phyloP scores from a whole-genome alignment of 2,113 vertebrate species.

The Papio anubis region DNA sequence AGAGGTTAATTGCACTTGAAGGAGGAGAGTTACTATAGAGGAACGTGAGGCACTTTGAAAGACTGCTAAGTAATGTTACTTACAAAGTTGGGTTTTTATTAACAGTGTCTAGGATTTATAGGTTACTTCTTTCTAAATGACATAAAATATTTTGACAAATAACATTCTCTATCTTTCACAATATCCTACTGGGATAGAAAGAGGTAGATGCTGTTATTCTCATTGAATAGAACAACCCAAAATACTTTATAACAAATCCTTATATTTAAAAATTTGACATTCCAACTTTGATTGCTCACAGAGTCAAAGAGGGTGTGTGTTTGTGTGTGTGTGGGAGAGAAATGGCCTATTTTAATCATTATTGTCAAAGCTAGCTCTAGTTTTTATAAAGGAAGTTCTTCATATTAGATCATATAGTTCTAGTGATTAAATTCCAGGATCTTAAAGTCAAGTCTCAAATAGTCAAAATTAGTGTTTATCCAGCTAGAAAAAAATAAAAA shows the following conservation, averaged over 20 bases:
- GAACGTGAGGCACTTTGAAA: neutral
- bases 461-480: neutral
- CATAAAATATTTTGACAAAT: slow-evolving; percentile 11
- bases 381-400: slow-evolving; percentile 30
- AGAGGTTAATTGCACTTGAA: no score
- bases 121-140: neutral
- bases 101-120: neutral
- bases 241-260: neutral
- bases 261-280: slow-evolving; percentile 11
- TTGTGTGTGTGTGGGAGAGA: neutral
- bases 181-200: neutral
- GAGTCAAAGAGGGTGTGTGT: neutral
- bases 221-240: neutral
- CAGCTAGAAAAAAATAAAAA: neutral
- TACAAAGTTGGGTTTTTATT: neutral
- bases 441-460: neutral
- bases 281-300: neutral
- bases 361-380: neutral
- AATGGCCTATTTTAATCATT: neutral
- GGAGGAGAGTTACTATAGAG: neutral
- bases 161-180: neutral
- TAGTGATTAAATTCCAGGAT: neutral
- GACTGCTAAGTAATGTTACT: neutral
- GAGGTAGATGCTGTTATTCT: neutral
- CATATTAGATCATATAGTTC: neutral